Base-by-base conservation (phyloP, 2,888 invertebrate genomes). In the Steromphala cineraria region DNA sequence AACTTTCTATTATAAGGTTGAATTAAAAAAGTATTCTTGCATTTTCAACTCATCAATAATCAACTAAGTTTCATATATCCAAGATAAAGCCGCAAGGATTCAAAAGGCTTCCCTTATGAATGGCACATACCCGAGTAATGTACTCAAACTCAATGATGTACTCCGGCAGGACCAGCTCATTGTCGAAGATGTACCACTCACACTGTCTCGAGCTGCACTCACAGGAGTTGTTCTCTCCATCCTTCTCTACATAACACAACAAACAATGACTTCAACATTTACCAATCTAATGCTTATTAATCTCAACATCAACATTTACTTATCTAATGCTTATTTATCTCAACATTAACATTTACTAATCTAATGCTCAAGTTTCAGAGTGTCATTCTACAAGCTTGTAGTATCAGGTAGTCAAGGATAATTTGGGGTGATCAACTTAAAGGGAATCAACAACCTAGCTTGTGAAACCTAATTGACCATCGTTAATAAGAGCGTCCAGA, bases 81-180 rank as follows among this genome's bases (percentile, higher is more conserved):
- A 40, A 13, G 21, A 31, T 8, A n/a, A 36, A 75, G 46, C 2
- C 2, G 24, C 7, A 53, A 75, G 21, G 0, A 7, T 24, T 3
- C 0, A 21, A 75, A 75, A 15, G 19, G 17, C 10, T n/a, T 10
- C 8, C 36, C 36, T 4, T 53, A 21, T 19, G 21, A 46, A 19
- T 24, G 53, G 5, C 7, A n/a, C 40, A 62, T 53, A 93, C 93
- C 90, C 88, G 89, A n/a, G 91, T 92, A 28, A 92, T 82, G 81
- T 94, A 94, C 85, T 94, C 93, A 90, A 92, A 93, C 79, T 94
- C 92, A 28, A 94, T 88, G 55, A 94, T 89, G 85, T 93, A 94
- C 83, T 93, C 93, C 46, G 93, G 93, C 10, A 93, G 86, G 10
- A 92, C 92, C 46, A 93, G 87, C 46, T 92, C 89, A 80, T 91